Conservation (phyloP, 2,888 invertebrate species). For the Alloplasta piceator region DNA sequence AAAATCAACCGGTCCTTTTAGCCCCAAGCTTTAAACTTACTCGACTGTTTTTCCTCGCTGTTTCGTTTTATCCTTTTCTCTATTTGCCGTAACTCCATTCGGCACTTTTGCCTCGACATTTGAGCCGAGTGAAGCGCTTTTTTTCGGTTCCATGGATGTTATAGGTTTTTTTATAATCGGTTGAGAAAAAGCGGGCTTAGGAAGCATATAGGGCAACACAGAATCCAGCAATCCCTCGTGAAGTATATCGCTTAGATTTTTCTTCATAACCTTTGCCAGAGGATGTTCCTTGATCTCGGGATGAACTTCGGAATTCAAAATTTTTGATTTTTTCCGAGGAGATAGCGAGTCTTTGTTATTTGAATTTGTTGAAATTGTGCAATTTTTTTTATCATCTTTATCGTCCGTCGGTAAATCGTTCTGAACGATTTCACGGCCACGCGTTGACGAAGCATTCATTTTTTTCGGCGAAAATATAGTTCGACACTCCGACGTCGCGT, state of each 20-base stretch:
- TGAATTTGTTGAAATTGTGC: conserved; percentile 24
- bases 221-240: conserved; percentile 93
- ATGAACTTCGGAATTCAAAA: conserved; percentile 34
- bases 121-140: conserved; percentile 83
- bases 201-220: conserved; percentile 90
- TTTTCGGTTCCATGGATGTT: conserved; percentile 83
- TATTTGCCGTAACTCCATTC: conserved; percentile 52
- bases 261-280: conserved; percentile 79
- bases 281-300: conserved; percentile 71
- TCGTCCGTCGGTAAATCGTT: not conserved
- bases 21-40: conserved; percentile 69
- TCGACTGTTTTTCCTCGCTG: conserved; percentile 75
- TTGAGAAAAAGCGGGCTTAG: conserved; percentile 85
- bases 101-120: conserved; percentile 69
- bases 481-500: not conserved
- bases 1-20: too few species aligned
- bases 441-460: not conserved
- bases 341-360: conserved; percentile 42
- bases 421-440: not conserved
- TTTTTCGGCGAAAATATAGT: conserved; percentile 1
- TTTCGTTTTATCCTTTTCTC: conserved; percentile 76
- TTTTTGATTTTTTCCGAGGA: conserved; percentile 54
- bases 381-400: conserved; percentile 34
- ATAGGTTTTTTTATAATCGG: conserved; percentile 85
- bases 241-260: conserved; percentile 86